These are phyloP conservation scores for Thamnophis elegans DNA, from an alignment of 2,797 vertebrate genomes.

Conservation along the genomic window DNA sequence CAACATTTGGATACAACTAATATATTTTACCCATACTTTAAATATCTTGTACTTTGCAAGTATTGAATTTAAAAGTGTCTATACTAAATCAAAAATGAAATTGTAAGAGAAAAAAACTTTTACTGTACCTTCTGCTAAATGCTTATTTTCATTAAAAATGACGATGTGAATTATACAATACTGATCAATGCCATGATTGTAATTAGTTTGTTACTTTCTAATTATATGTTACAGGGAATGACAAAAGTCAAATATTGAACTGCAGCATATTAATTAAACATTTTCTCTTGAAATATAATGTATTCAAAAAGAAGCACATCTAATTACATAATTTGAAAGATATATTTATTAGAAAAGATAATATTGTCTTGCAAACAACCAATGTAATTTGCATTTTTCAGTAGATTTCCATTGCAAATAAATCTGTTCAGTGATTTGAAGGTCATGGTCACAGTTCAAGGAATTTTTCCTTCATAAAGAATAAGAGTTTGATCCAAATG, in stretches of 20 bases:
- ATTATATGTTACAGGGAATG: constrained; percentile 27
- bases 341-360: constrained; percentile 41
- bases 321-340: constrained; percentile 43
- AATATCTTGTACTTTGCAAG: neutral
- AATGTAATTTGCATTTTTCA: constrained; percentile 48
- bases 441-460: neutral
- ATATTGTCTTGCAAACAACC: constrained; percentile 31
- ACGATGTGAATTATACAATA: constrained; percentile 26
- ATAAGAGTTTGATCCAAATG: neutral
- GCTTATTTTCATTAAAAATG: constrained; percentile 3
- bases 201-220: constrained; percentile 41
- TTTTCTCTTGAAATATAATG: constrained; percentile 23
- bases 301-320: constrained; percentile 23
- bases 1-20: too few relatives aligned
- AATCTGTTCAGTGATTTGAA: constrained; percentile 35
- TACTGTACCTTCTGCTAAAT: constrained; percentile 1
- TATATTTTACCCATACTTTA: neutral
- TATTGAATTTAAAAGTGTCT: neutral
- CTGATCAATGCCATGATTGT: constrained; percentile 24
- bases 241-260: constrained; percentile 42
- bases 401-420: constrained; percentile 36
- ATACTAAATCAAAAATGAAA: neutral
- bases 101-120: neutral
- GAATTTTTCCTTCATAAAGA: neutral
- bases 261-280: constrained; percentile 27